phyloP scores from a whole-genome alignment of 2,888 invertebrate genomes.

The Hypercompe scribonia region DNA sequence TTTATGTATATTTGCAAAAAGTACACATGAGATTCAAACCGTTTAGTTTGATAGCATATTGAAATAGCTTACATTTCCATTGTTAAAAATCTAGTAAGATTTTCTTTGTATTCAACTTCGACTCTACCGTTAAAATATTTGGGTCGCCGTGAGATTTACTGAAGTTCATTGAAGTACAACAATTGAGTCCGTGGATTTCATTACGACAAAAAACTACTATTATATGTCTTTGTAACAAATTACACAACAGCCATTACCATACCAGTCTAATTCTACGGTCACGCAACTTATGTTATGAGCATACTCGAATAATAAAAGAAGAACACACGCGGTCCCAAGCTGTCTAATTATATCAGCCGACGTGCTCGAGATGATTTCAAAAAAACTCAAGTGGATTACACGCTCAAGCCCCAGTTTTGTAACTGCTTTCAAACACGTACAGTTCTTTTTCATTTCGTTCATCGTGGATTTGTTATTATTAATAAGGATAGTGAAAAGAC shows the following conservation, averaged over 20 bases:
- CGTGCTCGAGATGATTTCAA: slow-evolving; percentile 59
- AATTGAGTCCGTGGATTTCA: slow-evolving; percentile 30
- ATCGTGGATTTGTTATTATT: slow-evolving; percentile 35
- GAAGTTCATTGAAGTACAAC: slow-evolving; percentile 30
- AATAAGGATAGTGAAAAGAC: slow-evolving; percentile 50
- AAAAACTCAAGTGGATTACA: slow-evolving; percentile 57
- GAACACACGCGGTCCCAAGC: slow-evolving; percentile 58
- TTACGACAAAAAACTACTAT: slow-evolving; percentile 37
- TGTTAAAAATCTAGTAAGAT: no score
- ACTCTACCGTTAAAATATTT: not conserved
- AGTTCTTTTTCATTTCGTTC: slow-evolving; percentile 32
- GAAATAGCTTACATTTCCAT: not conserved
- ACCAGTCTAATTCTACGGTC: slow-evolving; percentile 62
- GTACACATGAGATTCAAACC: not conserved
- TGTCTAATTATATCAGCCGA: slow-evolving; percentile 63
- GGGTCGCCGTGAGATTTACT: slow-evolving; percentile 13
- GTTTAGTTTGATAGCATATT: not conserved
- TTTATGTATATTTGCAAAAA: not conserved
- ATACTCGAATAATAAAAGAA: slow-evolving; percentile 52
- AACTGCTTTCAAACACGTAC: slow-evolving; percentile 49
- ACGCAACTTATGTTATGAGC: slow-evolving; percentile 63
- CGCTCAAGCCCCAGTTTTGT: slow-evolving; percentile 47
- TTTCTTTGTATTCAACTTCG: not conserved
- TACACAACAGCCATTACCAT: slow-evolving; percentile 64
- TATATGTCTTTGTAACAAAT: slow-evolving; percentile 56